These are phyloP conservation scores for Zaprionus inermis DNA, from an alignment of 1,140 invertebrate species.

Conservation along the genomic window DNA sequence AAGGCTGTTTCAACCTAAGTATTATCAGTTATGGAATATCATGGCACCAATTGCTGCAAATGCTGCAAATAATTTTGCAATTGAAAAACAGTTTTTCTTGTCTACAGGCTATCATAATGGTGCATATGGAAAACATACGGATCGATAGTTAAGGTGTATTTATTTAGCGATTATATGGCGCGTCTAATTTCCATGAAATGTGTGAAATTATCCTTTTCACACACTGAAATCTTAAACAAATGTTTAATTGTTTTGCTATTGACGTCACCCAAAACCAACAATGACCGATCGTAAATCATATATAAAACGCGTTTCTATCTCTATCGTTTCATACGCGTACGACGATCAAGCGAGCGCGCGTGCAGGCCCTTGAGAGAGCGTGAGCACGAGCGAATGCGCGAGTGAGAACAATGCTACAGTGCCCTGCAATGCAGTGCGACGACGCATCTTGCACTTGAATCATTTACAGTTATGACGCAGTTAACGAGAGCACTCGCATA, in stretches of 20 bases:
- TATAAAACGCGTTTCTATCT: neutral
- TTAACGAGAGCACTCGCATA: slow-evolving; percentile 35
- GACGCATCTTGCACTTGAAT: slow-evolving; percentile 18
- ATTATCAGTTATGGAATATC: no score
- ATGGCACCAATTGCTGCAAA: no score
- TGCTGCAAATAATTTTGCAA: no score
- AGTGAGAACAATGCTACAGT: no score
- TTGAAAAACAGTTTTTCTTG: neutral
- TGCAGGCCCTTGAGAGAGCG: slow-evolving; percentile 60
- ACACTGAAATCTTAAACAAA: neutral
- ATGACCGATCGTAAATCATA: neutral
- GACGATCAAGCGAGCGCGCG: slow-evolving; percentile 29
- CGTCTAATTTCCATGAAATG: neutral
- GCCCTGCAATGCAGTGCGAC: neutral
- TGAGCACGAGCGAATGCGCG: neutral
- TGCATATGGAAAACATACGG: no score
- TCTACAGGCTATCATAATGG: neutral
- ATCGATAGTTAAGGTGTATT: neutral
- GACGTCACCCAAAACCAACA: neutral
- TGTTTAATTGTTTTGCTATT: neutral
- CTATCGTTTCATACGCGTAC: slow-evolving; percentile 13
- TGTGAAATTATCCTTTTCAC: neutral
- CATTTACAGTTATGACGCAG: slow-evolving; percentile 18
- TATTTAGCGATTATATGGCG: neutral
- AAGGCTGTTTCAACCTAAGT: no score